Evolutionary conservation across 2,888 invertebrate genomes (phyloP).

Genomic region (Hanleya hanleyi): DNA sequence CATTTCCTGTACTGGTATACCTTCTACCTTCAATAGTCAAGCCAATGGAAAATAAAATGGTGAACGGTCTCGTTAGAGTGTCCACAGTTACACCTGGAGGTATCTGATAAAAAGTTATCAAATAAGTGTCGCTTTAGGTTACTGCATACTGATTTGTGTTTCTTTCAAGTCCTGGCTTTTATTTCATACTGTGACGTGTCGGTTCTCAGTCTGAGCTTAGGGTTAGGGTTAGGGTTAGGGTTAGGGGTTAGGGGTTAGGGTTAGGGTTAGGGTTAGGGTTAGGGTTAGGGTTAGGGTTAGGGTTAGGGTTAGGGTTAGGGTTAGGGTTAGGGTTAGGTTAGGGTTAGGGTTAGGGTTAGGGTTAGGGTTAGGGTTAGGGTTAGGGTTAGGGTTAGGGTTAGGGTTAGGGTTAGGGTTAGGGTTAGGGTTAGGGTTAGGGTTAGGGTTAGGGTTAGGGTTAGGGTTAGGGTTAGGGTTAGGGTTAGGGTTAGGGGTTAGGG

Average conservation of each 20-base stretch:
- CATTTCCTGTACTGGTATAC: no score
- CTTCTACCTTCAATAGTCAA: no score
- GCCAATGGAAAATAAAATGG: no score
- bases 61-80: no score
- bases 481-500: slow-evolving; percentile 44
- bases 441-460: slow-evolving; percentile 23
- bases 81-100: no score
- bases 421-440: slow-evolving; percentile 32
- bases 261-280: slow-evolving; percentile 31
- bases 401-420: slow-evolving; percentile 37
- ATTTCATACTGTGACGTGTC: no score
- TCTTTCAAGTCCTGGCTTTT: no score
- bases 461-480: slow-evolving; percentile 49
- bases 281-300: slow-evolving; percentile 41
- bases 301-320: slow-evolving; percentile 47
- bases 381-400: slow-evolving; percentile 45
- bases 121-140: no score
- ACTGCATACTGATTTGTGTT: no score
- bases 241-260: slow-evolving; percentile 31
- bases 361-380: slow-evolving; percentile 35
- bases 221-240: slow-evolving; percentile 33
- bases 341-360: slow-evolving; percentile 48
- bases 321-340: slow-evolving; percentile 30
- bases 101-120: no score
- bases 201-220: no score